A percentile compares a stretch with the other conserved stretches of the same genome.
phyloP scores from a whole-genome alignment of 1,140 invertebrate species.

The Ridgeia piscesae region DNA sequence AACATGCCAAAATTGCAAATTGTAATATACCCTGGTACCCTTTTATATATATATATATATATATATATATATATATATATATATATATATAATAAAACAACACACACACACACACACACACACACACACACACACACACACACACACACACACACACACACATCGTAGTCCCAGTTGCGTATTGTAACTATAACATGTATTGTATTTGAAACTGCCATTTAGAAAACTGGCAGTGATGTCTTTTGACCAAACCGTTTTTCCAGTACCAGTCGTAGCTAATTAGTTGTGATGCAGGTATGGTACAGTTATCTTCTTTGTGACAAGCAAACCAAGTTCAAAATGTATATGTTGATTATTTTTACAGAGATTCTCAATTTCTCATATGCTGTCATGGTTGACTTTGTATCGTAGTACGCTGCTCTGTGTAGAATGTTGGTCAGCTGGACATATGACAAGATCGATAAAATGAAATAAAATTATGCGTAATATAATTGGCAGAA shows the following conservation, averaged over 20 bases:
- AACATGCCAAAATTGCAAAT: background rate
- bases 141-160: too few relatives aligned
- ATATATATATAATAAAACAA: too few relatives aligned
- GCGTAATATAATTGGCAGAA: background rate
- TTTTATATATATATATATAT: background rate
- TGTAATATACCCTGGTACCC: background rate
- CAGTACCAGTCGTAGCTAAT: background rate
- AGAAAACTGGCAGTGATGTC: background rate
- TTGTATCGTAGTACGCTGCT: background rate
- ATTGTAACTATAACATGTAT: background rate
- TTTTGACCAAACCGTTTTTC: background rate
- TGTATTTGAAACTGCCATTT: background rate
- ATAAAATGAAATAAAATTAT: background rate
- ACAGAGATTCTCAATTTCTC: background rate
- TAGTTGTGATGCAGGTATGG: background rate
- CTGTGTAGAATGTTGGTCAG: background rate
- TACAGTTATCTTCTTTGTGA: background rate
- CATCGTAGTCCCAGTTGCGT: background rate
- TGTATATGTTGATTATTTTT: conserved; percentile 2
- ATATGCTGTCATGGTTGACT: background rate
- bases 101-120: too few relatives aligned
- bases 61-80: background rate
- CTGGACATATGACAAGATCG: background rate
- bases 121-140: too few relatives aligned
- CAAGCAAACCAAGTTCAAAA: background rate